Evolutionary conservation across 2,113 vertebrate species (phyloP).

Genomic region (Percina caprodes): DNA sequence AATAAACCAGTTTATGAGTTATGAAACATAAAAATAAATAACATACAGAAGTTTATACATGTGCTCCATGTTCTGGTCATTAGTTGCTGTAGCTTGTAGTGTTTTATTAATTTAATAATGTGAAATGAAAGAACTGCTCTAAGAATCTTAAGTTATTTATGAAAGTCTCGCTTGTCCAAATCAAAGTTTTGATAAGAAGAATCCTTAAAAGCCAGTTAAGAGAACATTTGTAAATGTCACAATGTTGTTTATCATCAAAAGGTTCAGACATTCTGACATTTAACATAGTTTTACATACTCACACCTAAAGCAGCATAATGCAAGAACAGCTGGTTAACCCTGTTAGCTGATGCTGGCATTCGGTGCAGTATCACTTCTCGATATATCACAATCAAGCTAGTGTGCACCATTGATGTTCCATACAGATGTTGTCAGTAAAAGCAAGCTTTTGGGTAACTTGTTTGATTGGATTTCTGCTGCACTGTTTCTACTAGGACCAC

Average conservation of each 20-base stretch:
- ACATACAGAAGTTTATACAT: neutral
- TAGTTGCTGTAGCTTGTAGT: no score
- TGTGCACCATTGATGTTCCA: neutral
- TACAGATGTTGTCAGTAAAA: neutral
- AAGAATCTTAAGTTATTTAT: neutral
- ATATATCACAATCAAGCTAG: neutral
- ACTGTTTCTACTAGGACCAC: neutral
- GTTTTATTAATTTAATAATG: neutral
- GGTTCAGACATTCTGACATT: neutral
- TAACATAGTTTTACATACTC: neutral
- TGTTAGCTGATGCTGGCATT: no score
- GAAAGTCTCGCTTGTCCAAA: neutral
- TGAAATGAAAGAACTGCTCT: neutral
- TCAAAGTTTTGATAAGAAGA: neutral
- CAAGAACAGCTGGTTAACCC: neutral
- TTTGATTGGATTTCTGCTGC: neutral
- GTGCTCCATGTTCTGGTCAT: neutral
- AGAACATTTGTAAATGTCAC: neutral
- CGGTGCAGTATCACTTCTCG: neutral
- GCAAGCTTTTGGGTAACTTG: neutral
- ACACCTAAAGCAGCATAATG: no score
- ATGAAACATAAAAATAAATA: neutral
- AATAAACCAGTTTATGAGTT: no score
- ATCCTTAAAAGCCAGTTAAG: neutral
- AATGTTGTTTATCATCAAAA: neutral